A percentile compares a stretch with the other conserved stretches of the same genome.
Conservation (phyloP, 2,888 invertebrate genomes). For the Syritta pipiens region DNA sequence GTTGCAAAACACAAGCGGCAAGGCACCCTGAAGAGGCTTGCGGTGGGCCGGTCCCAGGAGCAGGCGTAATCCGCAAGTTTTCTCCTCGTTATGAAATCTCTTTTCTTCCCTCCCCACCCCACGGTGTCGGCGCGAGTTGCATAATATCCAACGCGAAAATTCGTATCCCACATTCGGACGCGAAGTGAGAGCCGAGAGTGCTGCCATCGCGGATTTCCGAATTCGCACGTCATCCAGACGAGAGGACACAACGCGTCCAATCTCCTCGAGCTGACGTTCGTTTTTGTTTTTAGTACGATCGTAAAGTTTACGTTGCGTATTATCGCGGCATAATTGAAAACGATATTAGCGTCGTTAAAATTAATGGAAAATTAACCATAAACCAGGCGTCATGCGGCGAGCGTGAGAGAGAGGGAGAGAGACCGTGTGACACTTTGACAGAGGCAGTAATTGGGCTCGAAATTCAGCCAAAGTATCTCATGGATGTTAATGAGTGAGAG, state of each 20-base stretch:
- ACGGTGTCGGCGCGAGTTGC: no score
- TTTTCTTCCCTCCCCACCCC: conserved; percentile 5
- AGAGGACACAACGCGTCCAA: neutral
- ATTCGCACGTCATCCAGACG: conserved; percentile 51
- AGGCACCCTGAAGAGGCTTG: no score
- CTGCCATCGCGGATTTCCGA: conserved; percentile 59
- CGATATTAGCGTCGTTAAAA: conserved; percentile 59
- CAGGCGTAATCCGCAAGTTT: no score
- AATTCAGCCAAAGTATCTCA: conserved; percentile 19
- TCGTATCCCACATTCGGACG: conserved; percentile 10
- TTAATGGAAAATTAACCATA: conserved; percentile 65
- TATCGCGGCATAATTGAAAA: conserved; percentile 52
- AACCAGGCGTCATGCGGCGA: conserved; percentile 39
- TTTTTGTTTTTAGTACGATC: conserved; percentile 26
- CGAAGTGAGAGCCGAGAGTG: conserved; percentile 50
- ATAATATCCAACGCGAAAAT: conserved; percentile 22
- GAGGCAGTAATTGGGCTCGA: conserved; percentile 28
- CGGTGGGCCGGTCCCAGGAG: no score
- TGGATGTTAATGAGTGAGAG: conserved; percentile 55
- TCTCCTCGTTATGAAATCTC: conserved; percentile 43
- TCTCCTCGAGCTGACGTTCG: conserved; percentile 31
- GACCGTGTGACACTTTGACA: no score
- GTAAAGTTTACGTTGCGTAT: conserved; percentile 43
- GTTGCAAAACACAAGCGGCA: no score
- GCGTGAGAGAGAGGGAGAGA: no score